Evolutionary conservation across 2,797 vertebrate species (phyloP).

Genomic region (Clamator glandarius): DNA sequence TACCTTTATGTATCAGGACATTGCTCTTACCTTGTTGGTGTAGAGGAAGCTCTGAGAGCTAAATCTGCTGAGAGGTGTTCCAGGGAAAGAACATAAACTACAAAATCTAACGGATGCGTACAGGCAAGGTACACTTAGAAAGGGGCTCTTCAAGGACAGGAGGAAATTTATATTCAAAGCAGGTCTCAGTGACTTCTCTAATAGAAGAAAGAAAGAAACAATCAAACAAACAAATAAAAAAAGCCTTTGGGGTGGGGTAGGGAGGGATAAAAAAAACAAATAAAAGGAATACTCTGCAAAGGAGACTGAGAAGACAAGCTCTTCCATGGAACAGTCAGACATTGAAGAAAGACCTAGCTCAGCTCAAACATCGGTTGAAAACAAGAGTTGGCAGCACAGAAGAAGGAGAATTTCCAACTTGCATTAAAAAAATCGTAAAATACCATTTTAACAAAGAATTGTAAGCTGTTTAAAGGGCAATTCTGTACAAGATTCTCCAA

Average conservation of each 20-base stretch:
- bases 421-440: not conserved
- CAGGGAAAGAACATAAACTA: not conserved
- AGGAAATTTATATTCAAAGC: not conserved
- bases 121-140: not conserved
- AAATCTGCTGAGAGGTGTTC: not conserved
- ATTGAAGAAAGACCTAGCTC: not conserved
- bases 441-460: not conserved
- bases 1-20: not conserved
- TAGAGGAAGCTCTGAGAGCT: not conserved
- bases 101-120: not conserved
- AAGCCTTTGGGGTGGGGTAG: accelerated
- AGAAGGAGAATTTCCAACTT: not conserved
- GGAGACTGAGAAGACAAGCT: not conserved
- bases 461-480: not conserved
- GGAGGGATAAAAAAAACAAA: not conserved
- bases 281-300: not conserved
- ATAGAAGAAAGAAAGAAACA: not conserved
- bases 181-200: not conserved
- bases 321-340: not conserved
- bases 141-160: not conserved
- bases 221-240: not conserved
- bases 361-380: not conserved
- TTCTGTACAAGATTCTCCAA: not conserved
- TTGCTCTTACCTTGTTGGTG: not conserved
- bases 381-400: not conserved